phyloP scores from a whole-genome alignment of 92 coral and sea anemone species.

The Palythoa grandiflora region DNA sequence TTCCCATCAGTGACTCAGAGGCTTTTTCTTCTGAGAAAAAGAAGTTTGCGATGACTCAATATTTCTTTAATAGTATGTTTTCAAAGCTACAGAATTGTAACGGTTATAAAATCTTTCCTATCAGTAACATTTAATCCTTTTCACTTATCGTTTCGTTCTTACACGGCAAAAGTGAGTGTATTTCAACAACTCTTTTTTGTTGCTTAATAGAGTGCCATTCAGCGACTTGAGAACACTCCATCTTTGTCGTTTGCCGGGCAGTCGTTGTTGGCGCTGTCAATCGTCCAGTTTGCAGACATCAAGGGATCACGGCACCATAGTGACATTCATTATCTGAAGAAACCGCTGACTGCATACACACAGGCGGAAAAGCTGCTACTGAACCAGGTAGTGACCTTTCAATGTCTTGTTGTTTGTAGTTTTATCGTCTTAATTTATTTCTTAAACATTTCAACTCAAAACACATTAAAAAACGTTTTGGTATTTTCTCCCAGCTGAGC shows the following conservation, averaged over 20 bases:
- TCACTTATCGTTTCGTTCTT: not conserved
- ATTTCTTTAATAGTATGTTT: too few relatives aligned
- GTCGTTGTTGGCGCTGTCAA: constrained; percentile 63
- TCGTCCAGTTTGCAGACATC: constrained; percentile 84
- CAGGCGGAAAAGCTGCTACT: constrained; percentile 78
- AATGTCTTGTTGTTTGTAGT: not conserved
- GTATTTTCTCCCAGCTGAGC: too few relatives aligned
- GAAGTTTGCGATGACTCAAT: too few relatives aligned
- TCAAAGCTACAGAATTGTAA: too few relatives aligned
- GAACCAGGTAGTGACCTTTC: constrained; percentile 70
- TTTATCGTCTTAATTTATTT: not conserved
- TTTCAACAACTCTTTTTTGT: not conserved
- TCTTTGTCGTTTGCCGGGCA: constrained; percentile 83
- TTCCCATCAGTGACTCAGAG: too few relatives aligned
- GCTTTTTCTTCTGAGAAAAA: too few relatives aligned
- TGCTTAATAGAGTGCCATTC: constrained; percentile 64
- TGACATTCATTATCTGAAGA: constrained; percentile 63
- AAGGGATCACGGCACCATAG: constrained; percentile 51
- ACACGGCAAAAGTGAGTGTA: not conserved
- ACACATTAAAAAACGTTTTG: too few relatives aligned
- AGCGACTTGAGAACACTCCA: constrained; percentile 70
- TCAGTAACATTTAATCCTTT: not conserved
- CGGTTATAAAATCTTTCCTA: not conserved
- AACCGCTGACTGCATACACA: constrained; percentile 65
- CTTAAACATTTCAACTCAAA: too few relatives aligned